Conservation (phyloP, 2,113 vertebrate species). For the Megaleporinus macrocephalus region DNA sequence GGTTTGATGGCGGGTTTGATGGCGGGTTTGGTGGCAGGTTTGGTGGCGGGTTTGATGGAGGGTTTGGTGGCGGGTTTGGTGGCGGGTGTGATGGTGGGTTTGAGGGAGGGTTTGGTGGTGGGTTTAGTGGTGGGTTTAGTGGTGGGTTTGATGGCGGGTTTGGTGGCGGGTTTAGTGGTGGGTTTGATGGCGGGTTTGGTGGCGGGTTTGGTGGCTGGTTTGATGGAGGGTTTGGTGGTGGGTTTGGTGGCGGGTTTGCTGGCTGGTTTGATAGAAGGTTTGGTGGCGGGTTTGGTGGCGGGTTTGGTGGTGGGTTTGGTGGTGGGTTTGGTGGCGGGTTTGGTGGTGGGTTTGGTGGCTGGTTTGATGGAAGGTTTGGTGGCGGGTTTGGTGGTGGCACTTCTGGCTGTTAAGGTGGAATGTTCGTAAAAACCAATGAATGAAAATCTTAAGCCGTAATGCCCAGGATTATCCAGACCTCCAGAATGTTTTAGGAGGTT, state of each 20-base stretch:
- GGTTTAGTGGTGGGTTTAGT: conserved; percentile 5
- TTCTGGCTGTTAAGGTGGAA: background rate
- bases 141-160: conserved; percentile 11
- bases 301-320: conserved; percentile 20
- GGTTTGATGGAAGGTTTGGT: conserved; percentile 20
- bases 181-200: too few species aligned
- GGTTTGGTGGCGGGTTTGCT: background rate
- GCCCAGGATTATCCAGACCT: background rate
- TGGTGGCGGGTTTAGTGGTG: too few species aligned
- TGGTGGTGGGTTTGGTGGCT: conserved; percentile 12
- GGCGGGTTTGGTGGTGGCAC: conserved; percentile 6
- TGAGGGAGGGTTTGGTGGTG: too few species aligned
- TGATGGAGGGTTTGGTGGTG: conserved; percentile 17
- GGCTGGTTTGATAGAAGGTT: background rate
- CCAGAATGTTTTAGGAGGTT: too few species aligned
- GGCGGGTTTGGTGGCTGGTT: conserved; percentile 4
- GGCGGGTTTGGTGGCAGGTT: background rate
- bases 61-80: conserved; percentile 8
- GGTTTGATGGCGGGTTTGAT: conserved; percentile 19
- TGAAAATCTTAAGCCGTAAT: background rate
- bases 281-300: conserved; percentile 2
- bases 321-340: conserved; percentile 9
- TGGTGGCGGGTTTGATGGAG: conserved; percentile 25
- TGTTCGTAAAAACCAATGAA: background rate
- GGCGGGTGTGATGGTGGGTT: too few species aligned